These are phyloP conservation scores for Periophthalmus modestus DNA, from an alignment of 2,113 vertebrate species.

Conservation along the genomic window DNA sequence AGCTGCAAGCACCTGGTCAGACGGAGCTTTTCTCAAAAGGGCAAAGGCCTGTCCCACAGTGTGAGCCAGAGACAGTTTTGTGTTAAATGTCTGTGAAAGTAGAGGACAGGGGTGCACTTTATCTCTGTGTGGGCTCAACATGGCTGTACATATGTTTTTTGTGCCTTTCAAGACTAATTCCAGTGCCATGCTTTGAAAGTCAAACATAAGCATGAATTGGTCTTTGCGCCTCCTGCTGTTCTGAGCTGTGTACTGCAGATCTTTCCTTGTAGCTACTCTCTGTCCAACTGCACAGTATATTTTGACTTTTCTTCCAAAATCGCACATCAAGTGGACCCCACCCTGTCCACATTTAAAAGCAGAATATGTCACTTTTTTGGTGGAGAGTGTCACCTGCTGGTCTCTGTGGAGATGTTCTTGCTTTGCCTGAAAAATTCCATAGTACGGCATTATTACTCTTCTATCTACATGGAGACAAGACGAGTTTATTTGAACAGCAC, in stretches of 20 bases:
- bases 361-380: neutral
- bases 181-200: conserved; percentile 57
- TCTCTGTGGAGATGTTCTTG: neutral
- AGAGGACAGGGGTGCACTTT: conserved; percentile 70
- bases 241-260: conserved; percentile 22
- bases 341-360: conserved; percentile 10
- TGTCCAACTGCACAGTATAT: conserved; percentile 9
- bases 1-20: conserved; percentile 48
- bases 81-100: conserved; percentile 67
- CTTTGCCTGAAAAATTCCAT: neutral
- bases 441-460: too few species aligned
- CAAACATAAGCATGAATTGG: conserved; percentile 42
- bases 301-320: conserved; percentile 14
- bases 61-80: conserved; percentile 45
- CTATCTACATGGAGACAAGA: too few species aligned
- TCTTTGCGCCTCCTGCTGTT: conserved; percentile 40
- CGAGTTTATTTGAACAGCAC: too few species aligned
- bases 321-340: conserved; percentile 21
- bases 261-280: conserved; percentile 37
- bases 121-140: conserved; percentile 56
- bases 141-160: conserved; percentile 74
- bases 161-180: conserved; percentile 77
- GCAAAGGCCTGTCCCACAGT: conserved; percentile 39
- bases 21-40: conserved; percentile 33
- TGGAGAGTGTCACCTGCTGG: neutral